These are phyloP conservation scores for Acanthosepion lycidas DNA, from an alignment of 2,888 invertebrate species.

Conservation along the genomic window DNA sequence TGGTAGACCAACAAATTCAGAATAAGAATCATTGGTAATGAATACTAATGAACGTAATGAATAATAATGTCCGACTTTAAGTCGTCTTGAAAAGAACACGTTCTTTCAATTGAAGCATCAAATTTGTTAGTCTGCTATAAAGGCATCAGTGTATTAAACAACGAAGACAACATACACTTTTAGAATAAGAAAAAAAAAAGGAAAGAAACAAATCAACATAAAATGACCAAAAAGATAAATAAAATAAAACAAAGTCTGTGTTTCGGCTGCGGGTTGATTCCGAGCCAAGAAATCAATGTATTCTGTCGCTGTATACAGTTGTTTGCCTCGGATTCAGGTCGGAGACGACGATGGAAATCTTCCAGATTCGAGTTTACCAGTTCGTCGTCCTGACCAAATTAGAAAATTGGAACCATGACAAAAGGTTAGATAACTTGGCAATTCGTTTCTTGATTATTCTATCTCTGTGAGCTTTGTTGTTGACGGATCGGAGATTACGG, in stretches of 20 bases:
- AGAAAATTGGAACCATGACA: neutral
- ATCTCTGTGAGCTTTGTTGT: neutral
- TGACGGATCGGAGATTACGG: neutral
- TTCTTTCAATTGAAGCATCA: neutral
- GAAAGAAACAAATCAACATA: neutral
- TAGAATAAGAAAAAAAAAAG: neutral
- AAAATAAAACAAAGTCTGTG: neutral
- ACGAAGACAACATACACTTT: neutral
- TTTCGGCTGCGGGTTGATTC: neutral
- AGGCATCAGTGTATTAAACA: neutral
- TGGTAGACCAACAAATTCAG: neutral
- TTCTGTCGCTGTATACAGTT: neutral
- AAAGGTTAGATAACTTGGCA: constrained; percentile 33
- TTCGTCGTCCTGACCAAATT: constrained; percentile 33
- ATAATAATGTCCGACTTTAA: neutral
- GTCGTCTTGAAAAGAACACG: neutral
- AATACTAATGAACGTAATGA: neutral
- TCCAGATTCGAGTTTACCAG: neutral
- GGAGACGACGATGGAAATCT: neutral
- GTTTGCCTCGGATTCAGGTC: neutral
- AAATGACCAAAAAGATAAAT: neutral
- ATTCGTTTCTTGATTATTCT: neutral
- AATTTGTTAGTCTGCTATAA: neutral
- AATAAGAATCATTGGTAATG: neutral
- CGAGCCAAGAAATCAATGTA: neutral